Percentiles rank a stretch among this genome's conserved stretches.
Evolutionary conservation across 2,113 vertebrate genomes (phyloP).

Genomic region (Brachionichthys hirsutus): DNA sequence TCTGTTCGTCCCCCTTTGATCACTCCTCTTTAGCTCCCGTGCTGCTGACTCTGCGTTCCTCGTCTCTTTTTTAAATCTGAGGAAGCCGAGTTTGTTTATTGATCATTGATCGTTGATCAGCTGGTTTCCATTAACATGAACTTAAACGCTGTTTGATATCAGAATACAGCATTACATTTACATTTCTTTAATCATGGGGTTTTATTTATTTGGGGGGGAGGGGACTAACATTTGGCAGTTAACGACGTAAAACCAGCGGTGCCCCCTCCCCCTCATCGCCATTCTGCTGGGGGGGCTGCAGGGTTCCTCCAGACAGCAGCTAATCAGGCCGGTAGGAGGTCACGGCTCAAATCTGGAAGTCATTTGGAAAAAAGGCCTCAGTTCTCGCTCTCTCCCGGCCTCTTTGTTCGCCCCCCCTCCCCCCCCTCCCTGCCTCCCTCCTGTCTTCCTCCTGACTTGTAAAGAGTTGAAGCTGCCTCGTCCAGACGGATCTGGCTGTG

Average conservation of each 20-base stretch:
- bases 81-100: too few relatives aligned
- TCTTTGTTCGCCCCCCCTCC: neutral
- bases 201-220: too few relatives aligned
- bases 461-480: neutral
- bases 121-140: too few relatives aligned
- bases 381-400: neutral
- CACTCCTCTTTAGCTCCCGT: neutral
- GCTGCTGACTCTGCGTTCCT: too few relatives aligned
- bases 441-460: neutral
- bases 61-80: too few relatives aligned
- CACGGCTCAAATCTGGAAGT: conserved; percentile 49
- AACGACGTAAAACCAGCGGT: neutral
- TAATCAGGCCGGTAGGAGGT: conserved; percentile 29
- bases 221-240: neutral
- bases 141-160: too few relatives aligned
- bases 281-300: neutral
- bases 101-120: too few relatives aligned
- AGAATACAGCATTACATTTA: too few relatives aligned
- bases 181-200: too few relatives aligned
- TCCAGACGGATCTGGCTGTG: neutral
- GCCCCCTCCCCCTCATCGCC: too few relatives aligned
- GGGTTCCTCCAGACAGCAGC: conserved; percentile 18
- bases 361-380: conserved; percentile 15
- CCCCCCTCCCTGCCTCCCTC: neutral
- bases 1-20: neutral